These are phyloP conservation scores for Poecilia wingei DNA, from an alignment of 2,797 vertebrate genomes.

Conservation along the genomic window DNA sequence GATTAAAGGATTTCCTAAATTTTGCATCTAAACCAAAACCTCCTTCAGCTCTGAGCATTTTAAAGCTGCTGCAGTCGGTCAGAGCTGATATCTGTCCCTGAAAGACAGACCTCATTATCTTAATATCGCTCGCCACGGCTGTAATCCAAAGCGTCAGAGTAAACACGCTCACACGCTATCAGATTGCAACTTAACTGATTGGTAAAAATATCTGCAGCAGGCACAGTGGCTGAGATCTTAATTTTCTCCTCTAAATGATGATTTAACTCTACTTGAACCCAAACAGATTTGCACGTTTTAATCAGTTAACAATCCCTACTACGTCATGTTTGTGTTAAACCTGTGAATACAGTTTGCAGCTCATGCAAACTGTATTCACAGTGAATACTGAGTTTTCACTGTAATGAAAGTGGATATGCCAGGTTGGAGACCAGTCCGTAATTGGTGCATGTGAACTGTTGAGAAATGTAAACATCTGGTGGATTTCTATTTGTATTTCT, in stretches of 20 bases:
- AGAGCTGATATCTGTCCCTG: conserved; percentile 36
- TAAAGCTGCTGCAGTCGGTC: not conserved
- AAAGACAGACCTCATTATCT: conserved; percentile 70
- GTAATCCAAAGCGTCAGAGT: conserved; percentile 63
- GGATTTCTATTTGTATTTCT: not conserved
- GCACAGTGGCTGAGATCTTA: conserved; percentile 34
- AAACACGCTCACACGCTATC: conserved; percentile 6
- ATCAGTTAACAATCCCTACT: not conserved
- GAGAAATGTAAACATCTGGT: not conserved
- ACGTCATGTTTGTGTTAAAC: not conserved
- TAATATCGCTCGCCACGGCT: conserved; percentile 46
- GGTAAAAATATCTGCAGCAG: conserved; percentile 16
- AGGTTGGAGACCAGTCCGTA: not conserved
- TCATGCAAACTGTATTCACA: too few species aligned
- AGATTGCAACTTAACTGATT: not conserved
- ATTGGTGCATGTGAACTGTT: not conserved
- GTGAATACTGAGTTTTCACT: not conserved
- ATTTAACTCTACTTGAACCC: conserved; percentile 3
- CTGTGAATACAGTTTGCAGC: not conserved
- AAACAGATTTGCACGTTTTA: not conserved
- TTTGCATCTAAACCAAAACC: conserved; percentile 15
- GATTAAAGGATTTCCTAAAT: conserved; percentile 57
- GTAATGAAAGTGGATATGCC: conserved; percentile 2
- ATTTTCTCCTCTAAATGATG: conserved; percentile 17
- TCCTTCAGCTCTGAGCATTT: conserved; percentile 8